Conservation (phyloP, 2,113 vertebrate species). For the Regulus satrapa region DNA sequence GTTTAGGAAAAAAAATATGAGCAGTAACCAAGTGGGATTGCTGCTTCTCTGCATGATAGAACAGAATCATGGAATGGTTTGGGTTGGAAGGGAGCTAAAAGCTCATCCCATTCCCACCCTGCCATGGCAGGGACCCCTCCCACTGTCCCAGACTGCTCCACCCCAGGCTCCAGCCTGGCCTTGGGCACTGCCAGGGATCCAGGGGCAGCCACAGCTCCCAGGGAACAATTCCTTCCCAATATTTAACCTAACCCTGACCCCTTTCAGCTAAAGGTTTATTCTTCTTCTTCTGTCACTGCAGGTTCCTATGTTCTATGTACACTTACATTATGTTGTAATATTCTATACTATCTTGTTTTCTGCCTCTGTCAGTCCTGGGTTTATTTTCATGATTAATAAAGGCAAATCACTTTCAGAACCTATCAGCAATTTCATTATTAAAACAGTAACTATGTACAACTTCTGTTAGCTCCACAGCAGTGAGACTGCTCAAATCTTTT, state of each 20-base stretch:
- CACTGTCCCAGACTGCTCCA: not conserved
- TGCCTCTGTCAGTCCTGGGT: not conserved
- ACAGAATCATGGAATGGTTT: not conserved
- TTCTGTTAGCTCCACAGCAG: not conserved
- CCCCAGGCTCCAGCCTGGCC: not conserved
- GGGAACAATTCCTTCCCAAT: rapidly evolving
- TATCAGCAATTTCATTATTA: not conserved
- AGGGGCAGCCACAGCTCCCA: not conserved
- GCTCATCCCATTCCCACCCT: rapidly evolving
- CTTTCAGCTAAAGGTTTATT: not conserved
- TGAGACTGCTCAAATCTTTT: not conserved
- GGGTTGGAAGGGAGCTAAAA: not conserved
- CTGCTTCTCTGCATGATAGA: not conserved
- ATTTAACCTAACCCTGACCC: not conserved
- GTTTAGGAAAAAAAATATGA: not conserved
- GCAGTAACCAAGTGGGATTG: not conserved
- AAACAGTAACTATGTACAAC: not conserved
- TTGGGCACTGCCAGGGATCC: not conserved
- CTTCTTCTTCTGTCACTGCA: not conserved
- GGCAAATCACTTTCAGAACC: not conserved
- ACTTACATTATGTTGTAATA: not conserved
- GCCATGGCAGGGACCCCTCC: not conserved
- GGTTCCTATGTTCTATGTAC: not conserved
- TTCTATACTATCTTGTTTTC: not conserved
- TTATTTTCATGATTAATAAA: not conserved